A percentile compares a stretch with the other conserved stretches of the same genome.
phyloP scores from a whole-genome alignment of 2,113 vertebrate genomes.

The Camelus dromedarius region DNA sequence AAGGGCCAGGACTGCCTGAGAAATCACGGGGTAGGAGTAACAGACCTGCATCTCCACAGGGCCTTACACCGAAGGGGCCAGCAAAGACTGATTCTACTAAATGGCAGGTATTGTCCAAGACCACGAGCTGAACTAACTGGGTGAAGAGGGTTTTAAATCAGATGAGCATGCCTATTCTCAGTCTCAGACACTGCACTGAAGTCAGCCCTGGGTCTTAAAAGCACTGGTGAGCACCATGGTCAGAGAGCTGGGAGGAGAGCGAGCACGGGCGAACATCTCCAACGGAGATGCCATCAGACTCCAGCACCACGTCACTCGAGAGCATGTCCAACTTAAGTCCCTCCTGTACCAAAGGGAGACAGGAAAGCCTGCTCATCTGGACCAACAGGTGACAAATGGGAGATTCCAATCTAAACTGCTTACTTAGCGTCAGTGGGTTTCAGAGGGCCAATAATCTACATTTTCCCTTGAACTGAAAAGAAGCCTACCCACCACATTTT shows the following conservation, averaged over 20 bases:
- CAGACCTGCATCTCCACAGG: background rate
- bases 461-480: conserved; percentile 19
- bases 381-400: background rate
- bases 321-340: background rate
- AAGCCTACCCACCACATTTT: background rate
- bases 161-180: background rate
- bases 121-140: background rate
- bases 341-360: background rate
- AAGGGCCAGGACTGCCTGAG: background rate
- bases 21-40: background rate
- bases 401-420: background rate
- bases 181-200: background rate
- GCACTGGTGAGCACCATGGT: background rate
- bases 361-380: background rate
- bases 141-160: background rate
- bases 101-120: background rate
- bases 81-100: background rate
- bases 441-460: background rate
- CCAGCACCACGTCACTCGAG: background rate
- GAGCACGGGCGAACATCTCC: background rate
- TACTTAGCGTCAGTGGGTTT: background rate
- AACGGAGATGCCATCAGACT: background rate
- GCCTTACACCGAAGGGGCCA: background rate
- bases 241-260: background rate
- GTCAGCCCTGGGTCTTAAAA: background rate